Evolutionary conservation across 1,140 invertebrate species (phyloP), one percentile per base, ranked within the genome.

Genomic region (Drosophila pandora): DNA sequence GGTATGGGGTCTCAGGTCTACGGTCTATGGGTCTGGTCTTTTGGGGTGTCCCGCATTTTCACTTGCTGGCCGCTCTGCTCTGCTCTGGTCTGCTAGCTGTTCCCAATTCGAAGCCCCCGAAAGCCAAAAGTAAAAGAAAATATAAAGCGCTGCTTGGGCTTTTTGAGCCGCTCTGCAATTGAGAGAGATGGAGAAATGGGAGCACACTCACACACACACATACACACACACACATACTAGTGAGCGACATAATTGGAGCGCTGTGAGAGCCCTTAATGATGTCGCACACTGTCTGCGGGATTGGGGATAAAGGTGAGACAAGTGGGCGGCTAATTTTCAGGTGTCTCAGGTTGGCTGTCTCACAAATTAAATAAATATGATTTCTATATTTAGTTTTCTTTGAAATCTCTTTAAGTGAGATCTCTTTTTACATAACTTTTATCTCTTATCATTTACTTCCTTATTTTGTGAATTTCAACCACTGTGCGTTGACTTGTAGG

Each of bases 181-280:
- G 69, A 64, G 54, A 70, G 78, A 70, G 75, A 77, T 83, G 69
- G 47, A 47, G 59, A 81, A 85, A 78, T 79, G 75, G 60, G 82
- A 78, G 74, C 59, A 58, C 32, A 56, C 43, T 17, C 17, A 65
- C 32, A 56, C 43, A 56, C 43, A 65, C 62, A 48, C 21, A 54
- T 62, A 61, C 41, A 54, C 41, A 65, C 64, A 34, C 41, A 47
- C 69, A 65, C 65, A 57, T 54, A 75, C 55, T 57, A 75, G 72
- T 78, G 58, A 72, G 64, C 62, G 75, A 79, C 82, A 87, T 87
- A 87, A 87, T 87, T 88, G 79, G 78, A 88, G 85, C 83, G 70
- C 63, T 87, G 81, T 72, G 79, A 87, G 83, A 83, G 83, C 79
- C 83, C 83, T 87, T 83, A 79, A 87, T 83, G 79, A 87, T 73